A percentile compares a stretch with the other conserved stretches of the same genome.
phyloP scores from a whole-genome alignment of 1,140 invertebrate species.

The Bombus impatiens region DNA sequence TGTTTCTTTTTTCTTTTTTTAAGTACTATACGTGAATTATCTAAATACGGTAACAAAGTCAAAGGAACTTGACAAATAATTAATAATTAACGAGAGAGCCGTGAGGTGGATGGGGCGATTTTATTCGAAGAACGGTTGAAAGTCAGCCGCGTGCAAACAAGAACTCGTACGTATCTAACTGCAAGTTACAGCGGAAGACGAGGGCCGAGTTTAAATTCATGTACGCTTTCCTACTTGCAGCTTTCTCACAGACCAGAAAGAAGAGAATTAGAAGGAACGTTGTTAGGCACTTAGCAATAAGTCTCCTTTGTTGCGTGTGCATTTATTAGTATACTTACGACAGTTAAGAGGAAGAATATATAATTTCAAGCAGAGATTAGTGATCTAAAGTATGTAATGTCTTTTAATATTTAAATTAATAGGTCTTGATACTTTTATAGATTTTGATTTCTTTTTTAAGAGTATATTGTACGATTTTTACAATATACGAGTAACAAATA shows the following conservation, averaged over 20 bases:
- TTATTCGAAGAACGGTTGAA: slow-evolving; percentile 48
- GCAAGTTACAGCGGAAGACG: slow-evolving; percentile 14
- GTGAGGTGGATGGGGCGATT: background rate
- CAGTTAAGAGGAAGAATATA: background rate
- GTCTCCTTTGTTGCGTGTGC: slow-evolving; percentile 28
- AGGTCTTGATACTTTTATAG: no score
- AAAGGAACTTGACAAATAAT: background rate
- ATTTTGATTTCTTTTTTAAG: no score
- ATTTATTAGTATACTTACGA: slow-evolving; percentile 16
- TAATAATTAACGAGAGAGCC: slow-evolving; percentile 10
- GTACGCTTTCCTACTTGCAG: slow-evolving; percentile 22
- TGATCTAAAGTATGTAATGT: background rate
- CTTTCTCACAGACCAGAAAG: background rate
- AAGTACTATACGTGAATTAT: no score
- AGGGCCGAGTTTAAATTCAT: slow-evolving; percentile 50
- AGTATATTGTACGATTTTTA: no score
- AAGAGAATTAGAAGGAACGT: slow-evolving; percentile 8
- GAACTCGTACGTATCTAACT: slow-evolving; percentile 31
- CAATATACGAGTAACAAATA: background rate
- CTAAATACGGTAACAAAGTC: no score
- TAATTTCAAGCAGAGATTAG: background rate
- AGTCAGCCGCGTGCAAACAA: slow-evolving; percentile 51
- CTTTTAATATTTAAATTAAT: no score
- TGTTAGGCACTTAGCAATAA: slow-evolving; percentile 43
- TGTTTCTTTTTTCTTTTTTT: background rate